Percentiles rank a stretch among this genome's conserved stretches.
phyloP scores from a whole-genome alignment of 2,888 invertebrate species.

The Leucozona laternaria region DNA sequence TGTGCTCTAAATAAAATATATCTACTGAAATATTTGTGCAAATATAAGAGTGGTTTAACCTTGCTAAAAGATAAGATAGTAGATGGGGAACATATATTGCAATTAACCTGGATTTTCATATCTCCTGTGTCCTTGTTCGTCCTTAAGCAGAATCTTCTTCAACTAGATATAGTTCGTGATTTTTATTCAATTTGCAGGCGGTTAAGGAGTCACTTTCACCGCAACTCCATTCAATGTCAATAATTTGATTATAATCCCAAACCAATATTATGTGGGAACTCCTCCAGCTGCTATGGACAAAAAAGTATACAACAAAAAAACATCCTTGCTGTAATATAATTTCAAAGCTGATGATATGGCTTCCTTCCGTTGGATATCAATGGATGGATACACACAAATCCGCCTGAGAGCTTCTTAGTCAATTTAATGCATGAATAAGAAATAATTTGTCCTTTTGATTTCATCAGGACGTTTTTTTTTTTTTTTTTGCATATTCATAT shows the following conservation, averaged over 20 bases:
- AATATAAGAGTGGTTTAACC: slow-evolving; percentile 39
- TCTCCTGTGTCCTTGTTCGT: slow-evolving; percentile 28
- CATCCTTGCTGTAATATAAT: slow-evolving; percentile 40
- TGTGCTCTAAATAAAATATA: slow-evolving; percentile 19
- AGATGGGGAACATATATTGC: slow-evolving; percentile 31
- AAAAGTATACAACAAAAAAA: not conserved
- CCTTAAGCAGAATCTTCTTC: slow-evolving; percentile 30
- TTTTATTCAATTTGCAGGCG: slow-evolving; percentile 35
- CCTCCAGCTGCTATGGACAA: slow-evolving; percentile 45
- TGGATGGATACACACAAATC: slow-evolving; percentile 60
- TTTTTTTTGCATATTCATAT: slow-evolving; percentile 58
- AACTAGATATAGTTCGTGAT: slow-evolving; percentile 65
- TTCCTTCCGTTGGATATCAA: slow-evolving; percentile 42
- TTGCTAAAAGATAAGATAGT: slow-evolving; percentile 11
- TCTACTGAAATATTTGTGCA: slow-evolving; percentile 4
- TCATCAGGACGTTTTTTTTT: slow-evolving; percentile 29
- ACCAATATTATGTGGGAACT: slow-evolving; percentile 59
- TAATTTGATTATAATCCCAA: slow-evolving; percentile 38
- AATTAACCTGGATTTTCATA: slow-evolving; percentile 68
- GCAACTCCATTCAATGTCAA: slow-evolving; percentile 55
- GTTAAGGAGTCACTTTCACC: slow-evolving; percentile 35
- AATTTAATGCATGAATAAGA: slow-evolving; percentile 83
- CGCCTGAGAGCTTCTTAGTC: slow-evolving; percentile 75
- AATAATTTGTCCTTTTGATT: slow-evolving; percentile 78
- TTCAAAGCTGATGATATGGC: slow-evolving; percentile 46